Evolutionary conservation across 2,113 vertebrate species (phyloP).

Genomic region (Recurvirostra avosetta): DNA sequence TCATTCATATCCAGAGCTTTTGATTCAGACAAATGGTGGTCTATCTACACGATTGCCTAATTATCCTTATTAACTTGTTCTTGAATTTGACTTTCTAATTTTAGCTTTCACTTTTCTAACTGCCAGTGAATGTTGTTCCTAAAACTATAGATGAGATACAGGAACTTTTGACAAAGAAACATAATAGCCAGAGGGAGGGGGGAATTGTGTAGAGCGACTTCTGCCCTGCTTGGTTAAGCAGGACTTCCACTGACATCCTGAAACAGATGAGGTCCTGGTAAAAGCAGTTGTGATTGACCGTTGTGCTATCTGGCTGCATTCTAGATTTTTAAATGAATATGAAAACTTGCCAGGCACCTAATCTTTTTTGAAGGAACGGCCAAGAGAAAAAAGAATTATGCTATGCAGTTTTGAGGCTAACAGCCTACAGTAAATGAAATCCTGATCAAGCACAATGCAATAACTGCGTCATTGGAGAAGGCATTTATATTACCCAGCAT

Average conservation of each 20-base stretch:
- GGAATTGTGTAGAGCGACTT: not conserved
- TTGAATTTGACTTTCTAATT: not conserved
- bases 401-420: not conserved
- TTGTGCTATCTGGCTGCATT: slow-evolving; percentile 10
- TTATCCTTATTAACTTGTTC: not conserved
- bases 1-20: not conserved
- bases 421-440: not conserved
- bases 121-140: not conserved
- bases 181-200: not conserved
- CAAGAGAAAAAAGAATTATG: not conserved
- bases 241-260: slow-evolving; percentile 15
- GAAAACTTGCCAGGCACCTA: slow-evolving; percentile 22
- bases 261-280: slow-evolving; percentile 35
- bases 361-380: not conserved
- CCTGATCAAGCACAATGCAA: not conserved
- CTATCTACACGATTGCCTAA: not conserved
- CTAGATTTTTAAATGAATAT: slow-evolving; percentile 23
- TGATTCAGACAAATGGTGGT: not conserved
- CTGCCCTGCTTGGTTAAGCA: slow-evolving; percentile 13
- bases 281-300: slow-evolving; percentile 33
- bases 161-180: not conserved
- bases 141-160: not conserved
- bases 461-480: not conserved
- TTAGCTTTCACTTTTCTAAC: not conserved
- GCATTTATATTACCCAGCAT: not conserved